Percentiles rank a stretch among this genome's conserved stretches.
phyloP scores from a whole-genome alignment of 2,113 vertebrate genomes.

The Callipepla californica region DNA sequence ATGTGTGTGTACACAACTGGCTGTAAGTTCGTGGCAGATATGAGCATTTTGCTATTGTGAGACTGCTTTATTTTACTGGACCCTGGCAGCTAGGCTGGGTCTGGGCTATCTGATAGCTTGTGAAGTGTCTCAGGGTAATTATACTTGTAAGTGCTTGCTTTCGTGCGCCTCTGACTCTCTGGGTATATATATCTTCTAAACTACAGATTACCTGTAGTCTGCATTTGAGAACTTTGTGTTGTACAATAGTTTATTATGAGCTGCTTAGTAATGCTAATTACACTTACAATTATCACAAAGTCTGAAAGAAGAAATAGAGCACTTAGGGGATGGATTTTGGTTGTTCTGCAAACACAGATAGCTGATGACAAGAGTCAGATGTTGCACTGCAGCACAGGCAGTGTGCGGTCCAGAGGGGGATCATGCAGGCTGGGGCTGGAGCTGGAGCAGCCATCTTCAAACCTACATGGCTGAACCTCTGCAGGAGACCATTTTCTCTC shows the following conservation, averaged over 20 bases:
- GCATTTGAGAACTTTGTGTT: background rate
- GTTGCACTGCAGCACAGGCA: background rate
- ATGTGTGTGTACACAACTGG: fast-evolving
- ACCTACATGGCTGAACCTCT: background rate
- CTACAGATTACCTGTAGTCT: background rate
- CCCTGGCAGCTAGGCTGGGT: background rate
- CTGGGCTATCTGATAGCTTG: background rate
- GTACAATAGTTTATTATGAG: background rate
- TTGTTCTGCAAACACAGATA: background rate
- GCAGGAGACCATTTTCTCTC: background rate
- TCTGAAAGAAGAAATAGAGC: background rate
- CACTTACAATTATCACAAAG: background rate
- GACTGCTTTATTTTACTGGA: background rate
- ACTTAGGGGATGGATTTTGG: background rate
- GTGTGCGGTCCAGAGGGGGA: background rate
- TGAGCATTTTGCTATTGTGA: background rate
- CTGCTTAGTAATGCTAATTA: background rate
- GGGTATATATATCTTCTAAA: background rate
- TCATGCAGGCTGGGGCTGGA: fast-evolving
- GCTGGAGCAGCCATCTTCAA: background rate
- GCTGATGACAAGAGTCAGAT: fast-evolving
- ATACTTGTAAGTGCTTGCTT: background rate
- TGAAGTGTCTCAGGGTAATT: background rate
- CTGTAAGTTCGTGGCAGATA: background rate
- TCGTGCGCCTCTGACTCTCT: background rate